Percentiles rank a stretch among this genome's conserved stretches.
Evolutionary conservation across 2,888 invertebrate species (phyloP).

Genomic region (Aricia artaxerxes): DNA sequence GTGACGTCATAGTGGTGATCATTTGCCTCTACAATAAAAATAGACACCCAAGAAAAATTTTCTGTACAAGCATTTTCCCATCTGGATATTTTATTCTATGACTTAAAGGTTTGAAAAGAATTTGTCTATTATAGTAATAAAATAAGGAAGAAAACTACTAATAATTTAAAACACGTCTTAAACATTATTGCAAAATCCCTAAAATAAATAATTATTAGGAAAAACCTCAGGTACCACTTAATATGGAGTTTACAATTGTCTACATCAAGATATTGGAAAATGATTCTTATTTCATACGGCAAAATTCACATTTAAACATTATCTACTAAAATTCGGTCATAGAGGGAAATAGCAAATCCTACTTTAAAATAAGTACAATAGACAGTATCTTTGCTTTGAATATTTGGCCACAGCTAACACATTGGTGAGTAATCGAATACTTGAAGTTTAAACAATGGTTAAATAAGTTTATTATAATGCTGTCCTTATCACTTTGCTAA

Average conservation of each 20-base stretch:
- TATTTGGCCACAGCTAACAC: constrained; percentile 27
- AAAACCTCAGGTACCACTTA: constrained; percentile 11
- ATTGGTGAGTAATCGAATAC: background rate
- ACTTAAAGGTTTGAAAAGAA: background rate
- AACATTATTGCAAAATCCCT: background rate
- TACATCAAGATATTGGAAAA: background rate
- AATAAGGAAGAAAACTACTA: constrained; percentile 2
- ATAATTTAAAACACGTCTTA: background rate
- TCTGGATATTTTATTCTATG: background rate
- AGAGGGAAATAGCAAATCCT: constrained; percentile 5
- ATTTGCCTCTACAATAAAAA: background rate
- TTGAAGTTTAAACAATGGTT: background rate
- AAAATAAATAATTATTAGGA: background rate
- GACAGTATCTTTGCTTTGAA: constrained; percentile 26
- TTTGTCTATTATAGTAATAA: background rate
- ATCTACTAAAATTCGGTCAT: constrained; percentile 14
- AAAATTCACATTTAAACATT: background rate
- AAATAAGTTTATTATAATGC: background rate
- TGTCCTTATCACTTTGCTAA: background rate
- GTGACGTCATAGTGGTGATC: background rate
- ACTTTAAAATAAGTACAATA: background rate
- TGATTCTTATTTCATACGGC: background rate
- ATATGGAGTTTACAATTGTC: background rate
- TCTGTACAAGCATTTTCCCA: background rate
- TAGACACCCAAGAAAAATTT: background rate